Evolutionary conservation across 1,140 invertebrate species (phyloP).

Genomic region (Drosophila quadrilineata): DNA sequence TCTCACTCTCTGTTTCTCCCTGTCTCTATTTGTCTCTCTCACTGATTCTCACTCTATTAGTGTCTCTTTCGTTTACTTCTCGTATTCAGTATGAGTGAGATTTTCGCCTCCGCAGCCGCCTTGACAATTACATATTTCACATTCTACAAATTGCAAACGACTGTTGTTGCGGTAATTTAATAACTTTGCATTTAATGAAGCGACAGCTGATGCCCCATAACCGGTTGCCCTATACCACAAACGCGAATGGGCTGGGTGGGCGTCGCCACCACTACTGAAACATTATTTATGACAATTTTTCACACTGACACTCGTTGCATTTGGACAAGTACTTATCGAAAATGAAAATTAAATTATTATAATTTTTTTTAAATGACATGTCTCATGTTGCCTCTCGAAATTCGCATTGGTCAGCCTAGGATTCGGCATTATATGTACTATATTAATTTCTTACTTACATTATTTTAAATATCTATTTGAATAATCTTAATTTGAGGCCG

Average conservation of each 20-base stretch:
- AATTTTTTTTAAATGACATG: slow-evolving; percentile 33
- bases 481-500: too few species aligned
- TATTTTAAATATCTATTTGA: too few species aligned
- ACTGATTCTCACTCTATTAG: slow-evolving; percentile 36
- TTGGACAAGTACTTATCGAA: slow-evolving; percentile 17
- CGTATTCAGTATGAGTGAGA: too few species aligned
- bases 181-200: slow-evolving; percentile 78
- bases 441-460: too few species aligned
- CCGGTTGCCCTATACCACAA: slow-evolving; percentile 1
- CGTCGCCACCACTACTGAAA: slow-evolving; percentile 37
- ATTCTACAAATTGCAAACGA: slow-evolving; percentile 75
- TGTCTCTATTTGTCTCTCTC: slow-evolving; percentile 15
- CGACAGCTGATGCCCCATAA: slow-evolving; percentile 60
- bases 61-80: too few species aligned
- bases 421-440: too few species aligned
- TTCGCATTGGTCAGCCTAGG: too few species aligned
- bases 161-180: slow-evolving; percentile 73
- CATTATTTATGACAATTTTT: slow-evolving; percentile 64
- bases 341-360: slow-evolving; percentile 36
- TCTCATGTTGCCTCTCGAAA: slow-evolving; percentile 33
- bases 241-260: not conserved
- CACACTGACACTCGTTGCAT: not conserved
- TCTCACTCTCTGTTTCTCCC: slow-evolving; percentile 8
- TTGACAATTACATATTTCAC: slow-evolving; percentile 79
- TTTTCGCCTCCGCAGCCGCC: too few species aligned